Evolutionary conservation across 2,888 invertebrate genomes (phyloP).

Genomic region (Lagria hirta): DNA sequence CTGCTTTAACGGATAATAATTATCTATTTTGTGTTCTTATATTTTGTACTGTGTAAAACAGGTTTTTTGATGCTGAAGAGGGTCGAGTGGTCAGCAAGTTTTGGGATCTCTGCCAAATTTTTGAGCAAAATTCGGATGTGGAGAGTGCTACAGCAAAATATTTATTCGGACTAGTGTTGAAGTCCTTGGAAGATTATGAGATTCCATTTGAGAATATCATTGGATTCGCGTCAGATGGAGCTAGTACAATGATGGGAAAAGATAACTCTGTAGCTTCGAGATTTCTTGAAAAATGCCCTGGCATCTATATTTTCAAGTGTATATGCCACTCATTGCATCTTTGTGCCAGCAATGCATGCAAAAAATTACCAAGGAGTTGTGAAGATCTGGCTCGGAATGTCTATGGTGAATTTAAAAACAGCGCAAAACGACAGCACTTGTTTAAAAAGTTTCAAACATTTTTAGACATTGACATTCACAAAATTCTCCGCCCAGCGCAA

Average conservation of each 20-base stretch:
- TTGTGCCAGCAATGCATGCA: constrained; percentile 15
- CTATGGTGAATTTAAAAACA: constrained; percentile 3
- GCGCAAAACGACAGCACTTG: constrained; percentile 2
- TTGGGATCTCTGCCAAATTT: constrained; percentile 1
- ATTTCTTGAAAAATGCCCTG: constrained; percentile 35
- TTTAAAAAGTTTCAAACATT: constrained; percentile 1
- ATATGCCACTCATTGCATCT: constrained; percentile 42
- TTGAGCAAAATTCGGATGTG: neutral
- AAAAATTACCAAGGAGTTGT: constrained; percentile 3
- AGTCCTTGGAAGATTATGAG: constrained; percentile 2
- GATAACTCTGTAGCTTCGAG: constrained; percentile 40
- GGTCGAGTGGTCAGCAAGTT: neutral
- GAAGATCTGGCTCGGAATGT: constrained; percentile 9
- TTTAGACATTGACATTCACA: constrained; percentile 2
- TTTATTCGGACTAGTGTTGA: neutral
- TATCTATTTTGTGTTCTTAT: neutral
- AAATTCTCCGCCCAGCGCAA: constrained; percentile 2
- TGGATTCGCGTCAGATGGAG: constrained; percentile 44
- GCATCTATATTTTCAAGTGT: constrained; percentile 40
- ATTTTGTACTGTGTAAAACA: neutral
- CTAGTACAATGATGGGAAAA: constrained; percentile 42
- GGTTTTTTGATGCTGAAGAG: neutral
- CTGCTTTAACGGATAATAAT: constrained; percentile 36
- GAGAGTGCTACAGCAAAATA: constrained; percentile 1
- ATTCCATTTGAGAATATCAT: constrained; percentile 41